Base-by-base conservation (phyloP, 2,113 vertebrate species). In the Rhea americana region DNA sequence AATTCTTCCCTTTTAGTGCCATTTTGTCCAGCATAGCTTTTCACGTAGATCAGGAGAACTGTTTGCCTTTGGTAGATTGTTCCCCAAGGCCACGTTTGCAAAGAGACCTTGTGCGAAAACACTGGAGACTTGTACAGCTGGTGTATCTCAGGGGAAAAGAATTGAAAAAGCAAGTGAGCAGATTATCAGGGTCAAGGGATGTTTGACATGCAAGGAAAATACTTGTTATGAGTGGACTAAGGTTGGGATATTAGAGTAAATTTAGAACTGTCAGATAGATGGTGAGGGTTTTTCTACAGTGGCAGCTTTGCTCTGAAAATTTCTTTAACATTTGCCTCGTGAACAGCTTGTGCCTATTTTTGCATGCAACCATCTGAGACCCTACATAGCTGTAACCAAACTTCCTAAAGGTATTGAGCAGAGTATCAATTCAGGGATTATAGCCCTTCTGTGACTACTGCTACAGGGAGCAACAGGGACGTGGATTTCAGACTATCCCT, bases 331-430 rank as follows among this genome's bases (percentile, higher is more conserved):
- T 90, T 89, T 86, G 48, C 77, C 43, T 93, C 56, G 32, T 28
- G 88, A 94, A 66, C 43, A 91, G 37, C 80, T 87, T 94, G 84
- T 63, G 77, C 53, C 81, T 94, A 73, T 85, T 94, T 95, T 94
- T 82, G n/a, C 62, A 55, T 71, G 45, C 47, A 92, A 1, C 41
- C 55, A 43, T 85, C 86, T 94, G 81, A 95, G 71, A 82, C 32
- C 76, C 39, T 24, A 13, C 41, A 56, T 90, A 26, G 63, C 53
- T 85, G 48, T 90, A 75, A 80, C 62, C 81, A 86, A 81, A 63
- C 37, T 58, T 85, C 21, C 20, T 67, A 32, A 85, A 55, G 58
- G 63, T 82, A 53, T 37, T 28, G 71, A 87, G 66, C 41, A 53
- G 48, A 75, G 10, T 21, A n/a, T 41, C 28, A 45, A 1, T 53